phyloP scores from a whole-genome alignment of 1,140 invertebrate genomes.

The Heterodera schachtii region DNA sequence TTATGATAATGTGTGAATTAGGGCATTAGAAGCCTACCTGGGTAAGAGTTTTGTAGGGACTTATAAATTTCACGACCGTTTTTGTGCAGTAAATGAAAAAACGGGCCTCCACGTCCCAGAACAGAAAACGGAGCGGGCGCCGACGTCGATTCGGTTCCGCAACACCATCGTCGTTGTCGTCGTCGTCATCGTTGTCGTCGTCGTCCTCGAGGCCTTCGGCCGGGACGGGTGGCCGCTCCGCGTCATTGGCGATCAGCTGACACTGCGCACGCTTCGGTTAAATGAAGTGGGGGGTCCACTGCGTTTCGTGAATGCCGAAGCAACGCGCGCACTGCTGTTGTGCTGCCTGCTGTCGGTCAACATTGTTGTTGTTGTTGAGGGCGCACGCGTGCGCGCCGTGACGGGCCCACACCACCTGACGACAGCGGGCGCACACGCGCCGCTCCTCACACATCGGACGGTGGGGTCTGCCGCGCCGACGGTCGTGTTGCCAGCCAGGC shows the following conservation, averaged over 20 bases:
- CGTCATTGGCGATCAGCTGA: neutral
- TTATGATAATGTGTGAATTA: too few relatives aligned
- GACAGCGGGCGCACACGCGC: neutral
- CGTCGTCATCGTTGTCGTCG: neutral
- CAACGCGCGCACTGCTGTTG: neutral
- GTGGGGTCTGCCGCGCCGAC: neutral
- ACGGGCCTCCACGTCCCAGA: slow-evolving; percentile 2
- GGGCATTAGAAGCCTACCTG: too few relatives aligned
- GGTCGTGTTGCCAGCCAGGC: slow-evolving; percentile 3
- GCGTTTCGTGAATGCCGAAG: neutral
- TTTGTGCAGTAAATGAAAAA: too few relatives aligned
- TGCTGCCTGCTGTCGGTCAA: neutral
- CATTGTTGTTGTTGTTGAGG: neutral
- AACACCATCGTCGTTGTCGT: neutral
- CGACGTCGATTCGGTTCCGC: too few relatives aligned
- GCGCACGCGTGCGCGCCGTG: neutral
- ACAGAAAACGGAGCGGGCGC: neutral
- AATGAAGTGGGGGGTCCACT: neutral
- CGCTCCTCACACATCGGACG: slow-evolving; percentile 4
- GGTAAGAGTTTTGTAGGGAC: too few relatives aligned
- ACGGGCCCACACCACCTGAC: neutral
- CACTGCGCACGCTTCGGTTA: neutral
- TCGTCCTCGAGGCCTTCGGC: neutral
- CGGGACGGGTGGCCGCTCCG: too few relatives aligned
- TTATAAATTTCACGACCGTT: too few relatives aligned